These are phyloP conservation scores for Torymus auratus DNA, from an alignment of 2,888 invertebrate genomes.

Conservation along the genomic window DNA sequence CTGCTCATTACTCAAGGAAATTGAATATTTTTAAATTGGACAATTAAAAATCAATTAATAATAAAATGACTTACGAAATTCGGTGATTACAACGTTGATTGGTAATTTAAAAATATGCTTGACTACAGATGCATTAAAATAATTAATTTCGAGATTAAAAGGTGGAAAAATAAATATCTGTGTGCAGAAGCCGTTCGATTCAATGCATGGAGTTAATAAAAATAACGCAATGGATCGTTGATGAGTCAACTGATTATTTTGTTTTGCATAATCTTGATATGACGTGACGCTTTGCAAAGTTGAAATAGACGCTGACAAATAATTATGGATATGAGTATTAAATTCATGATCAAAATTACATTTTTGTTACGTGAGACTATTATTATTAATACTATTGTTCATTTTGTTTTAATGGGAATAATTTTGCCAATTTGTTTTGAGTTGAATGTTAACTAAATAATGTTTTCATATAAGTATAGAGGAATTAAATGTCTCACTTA, in stretches of 20 bases:
- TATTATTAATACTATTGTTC: conserved; percentile 11
- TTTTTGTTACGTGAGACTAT: conserved; percentile 7
- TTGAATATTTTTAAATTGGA: no score
- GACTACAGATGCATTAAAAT: conserved; percentile 6
- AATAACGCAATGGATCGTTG: no score
- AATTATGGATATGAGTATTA: conserved; percentile 34
- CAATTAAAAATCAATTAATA: no score
- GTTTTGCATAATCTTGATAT: conserved; percentile 13
- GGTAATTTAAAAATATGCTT: background rate
- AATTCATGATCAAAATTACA: conserved; percentile 34
- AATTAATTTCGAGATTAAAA: conserved; percentile 1
- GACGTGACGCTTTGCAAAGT: background rate
- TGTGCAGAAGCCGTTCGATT: no score
- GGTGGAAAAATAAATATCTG: no score
- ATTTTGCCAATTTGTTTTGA: conserved; percentile 19
- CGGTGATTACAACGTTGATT: no score
- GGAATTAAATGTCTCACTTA: no score
- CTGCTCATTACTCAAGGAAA: no score
- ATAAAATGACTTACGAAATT: no score
- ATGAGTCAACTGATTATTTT: no score
- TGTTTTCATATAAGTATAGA: no score
- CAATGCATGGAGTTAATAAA: no score
- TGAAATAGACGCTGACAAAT: conserved; percentile 14
- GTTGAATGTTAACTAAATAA: conserved; percentile 7
- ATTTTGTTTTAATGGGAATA: conserved; percentile 8